Evolutionary conservation across 2,888 invertebrate species (phyloP).

Genomic region (Glomeris marginata): DNA sequence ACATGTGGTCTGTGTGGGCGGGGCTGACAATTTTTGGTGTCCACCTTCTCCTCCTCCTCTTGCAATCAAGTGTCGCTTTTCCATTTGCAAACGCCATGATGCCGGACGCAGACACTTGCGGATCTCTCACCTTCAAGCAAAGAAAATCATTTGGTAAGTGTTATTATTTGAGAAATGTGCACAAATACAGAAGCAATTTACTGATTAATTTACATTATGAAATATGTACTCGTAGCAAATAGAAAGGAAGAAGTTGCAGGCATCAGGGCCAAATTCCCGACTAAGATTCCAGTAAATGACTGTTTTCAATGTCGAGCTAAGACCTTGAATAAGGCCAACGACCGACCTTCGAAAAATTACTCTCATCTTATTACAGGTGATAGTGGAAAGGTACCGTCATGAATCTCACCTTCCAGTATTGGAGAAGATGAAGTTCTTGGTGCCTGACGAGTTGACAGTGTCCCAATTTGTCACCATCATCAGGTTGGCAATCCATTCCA

Average conservation of each 20-base stretch:
- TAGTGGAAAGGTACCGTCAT: conserved; percentile 64
- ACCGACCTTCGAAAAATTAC: too few relatives aligned
- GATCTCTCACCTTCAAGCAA: conserved; percentile 26
- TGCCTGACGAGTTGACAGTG: conserved; percentile 77
- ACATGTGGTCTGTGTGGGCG: too few relatives aligned
- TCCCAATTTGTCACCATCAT: conserved; percentile 75
- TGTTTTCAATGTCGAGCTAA: conserved; percentile 6
- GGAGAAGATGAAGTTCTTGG: conserved; percentile 73
- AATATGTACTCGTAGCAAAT: conserved; percentile 38
- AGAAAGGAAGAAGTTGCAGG: conserved; percentile 61
- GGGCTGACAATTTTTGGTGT: too few relatives aligned
- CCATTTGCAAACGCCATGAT: too few relatives aligned
- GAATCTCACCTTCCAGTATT: conserved; percentile 58
- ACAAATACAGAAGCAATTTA: neutral
- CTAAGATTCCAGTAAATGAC: conserved; percentile 63
- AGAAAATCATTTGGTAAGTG: conserved; percentile 31
- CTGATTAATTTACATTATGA: neutral
- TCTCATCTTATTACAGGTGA: conserved; percentile 42
- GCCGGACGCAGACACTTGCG: too few relatives aligned
- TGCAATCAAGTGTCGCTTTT: too few relatives aligned
- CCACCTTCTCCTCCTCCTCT: too few relatives aligned
- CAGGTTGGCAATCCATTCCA: conserved; percentile 40
- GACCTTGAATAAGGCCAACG: conserved; percentile 5
- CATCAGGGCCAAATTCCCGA: conserved; percentile 61
- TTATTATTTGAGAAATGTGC: conserved; percentile 5